Conservation (phyloP, 2,888 invertebrate genomes). For the Lycocerus yunnanus region DNA sequence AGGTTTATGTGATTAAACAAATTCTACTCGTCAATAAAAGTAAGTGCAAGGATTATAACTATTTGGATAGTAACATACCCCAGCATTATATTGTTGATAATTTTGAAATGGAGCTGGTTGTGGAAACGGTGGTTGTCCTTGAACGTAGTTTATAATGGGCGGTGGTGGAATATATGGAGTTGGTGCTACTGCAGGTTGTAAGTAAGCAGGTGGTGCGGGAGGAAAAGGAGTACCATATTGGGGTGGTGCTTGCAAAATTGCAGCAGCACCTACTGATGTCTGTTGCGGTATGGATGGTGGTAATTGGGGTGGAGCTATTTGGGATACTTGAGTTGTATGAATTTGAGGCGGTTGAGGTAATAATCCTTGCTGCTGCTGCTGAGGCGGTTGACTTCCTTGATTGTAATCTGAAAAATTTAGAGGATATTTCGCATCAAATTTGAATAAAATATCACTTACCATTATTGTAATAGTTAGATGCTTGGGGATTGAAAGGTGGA, state of each 20-base stretch:
- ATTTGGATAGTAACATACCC: constrained; percentile 42
- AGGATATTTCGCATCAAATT: not conserved
- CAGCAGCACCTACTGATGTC: constrained; percentile 45
- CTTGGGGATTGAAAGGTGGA: constrained; percentile 44
- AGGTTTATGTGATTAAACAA: not conserved
- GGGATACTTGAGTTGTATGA: constrained; percentile 17
- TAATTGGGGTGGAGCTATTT: constrained; percentile 33
- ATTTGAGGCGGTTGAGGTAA: constrained; percentile 30
- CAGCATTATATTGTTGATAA: constrained; percentile 50
- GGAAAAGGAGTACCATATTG: constrained; percentile 48
- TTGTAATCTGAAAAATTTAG: constrained; percentile 43
- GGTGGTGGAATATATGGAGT: constrained; percentile 44
- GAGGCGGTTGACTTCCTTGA: constrained; percentile 37
- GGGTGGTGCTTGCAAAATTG: constrained; percentile 43
- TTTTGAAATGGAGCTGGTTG: constrained; percentile 46
- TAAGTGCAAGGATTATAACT: not conserved
- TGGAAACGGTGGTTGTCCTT: constrained; percentile 48
- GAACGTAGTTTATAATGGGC: constrained; percentile 52
- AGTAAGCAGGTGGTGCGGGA: constrained; percentile 47
- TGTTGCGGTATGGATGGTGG: constrained; percentile 40
- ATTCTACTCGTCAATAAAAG: not conserved
- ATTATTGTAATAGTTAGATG: constrained; percentile 49
- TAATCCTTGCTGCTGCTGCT: constrained; percentile 21
- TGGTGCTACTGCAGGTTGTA: constrained; percentile 43
- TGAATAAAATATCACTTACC: constrained; percentile 36